Evolutionary conservation across 2,797 vertebrate genomes (phyloP).

Genomic region (Microcaecilia unicolor): DNA sequence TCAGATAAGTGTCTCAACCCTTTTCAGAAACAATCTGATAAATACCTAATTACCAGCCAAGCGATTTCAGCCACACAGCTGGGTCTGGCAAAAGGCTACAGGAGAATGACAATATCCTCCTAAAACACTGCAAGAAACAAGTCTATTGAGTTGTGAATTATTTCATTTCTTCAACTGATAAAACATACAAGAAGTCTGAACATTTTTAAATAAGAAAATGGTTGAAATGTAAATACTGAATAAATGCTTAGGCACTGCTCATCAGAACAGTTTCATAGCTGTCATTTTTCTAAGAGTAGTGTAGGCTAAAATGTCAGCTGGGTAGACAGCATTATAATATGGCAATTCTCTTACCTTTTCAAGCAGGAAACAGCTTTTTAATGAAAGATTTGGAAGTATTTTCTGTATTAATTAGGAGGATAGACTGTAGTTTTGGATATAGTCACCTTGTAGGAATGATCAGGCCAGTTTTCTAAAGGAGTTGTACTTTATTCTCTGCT

Average conservation of each 20-base stretch:
- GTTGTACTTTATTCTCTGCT: too few species aligned
- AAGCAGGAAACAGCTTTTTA: too few species aligned
- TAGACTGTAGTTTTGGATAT: too few species aligned
- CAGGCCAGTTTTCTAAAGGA: too few species aligned
- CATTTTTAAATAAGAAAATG: constrained; percentile 23
- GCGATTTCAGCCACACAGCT: constrained; percentile 60
- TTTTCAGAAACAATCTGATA: constrained; percentile 85
- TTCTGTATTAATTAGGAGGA: too few species aligned
- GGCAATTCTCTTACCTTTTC: too few species aligned
- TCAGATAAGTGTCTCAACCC: constrained; percentile 70
- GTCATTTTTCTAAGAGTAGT: too few species aligned
- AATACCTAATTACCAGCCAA: constrained; percentile 84
- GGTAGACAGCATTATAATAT: too few species aligned
- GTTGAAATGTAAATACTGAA: constrained; percentile 16
- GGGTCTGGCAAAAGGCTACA: constrained; percentile 35
- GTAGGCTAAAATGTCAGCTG: too few species aligned
- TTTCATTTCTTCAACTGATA: constrained; percentile 65
- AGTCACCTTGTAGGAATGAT: too few species aligned
- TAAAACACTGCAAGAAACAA: constrained; percentile 30
- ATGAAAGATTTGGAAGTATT: too few species aligned
- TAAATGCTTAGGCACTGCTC: constrained; percentile 6
- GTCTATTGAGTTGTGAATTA: constrained; percentile 49
- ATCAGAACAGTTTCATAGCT: too few species aligned
- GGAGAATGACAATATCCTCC: constrained; percentile 35
- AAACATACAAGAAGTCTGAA: constrained; percentile 27